Conservation (phyloP, 92 coral and sea anemone species). For the Palythoa grandis region DNA sequence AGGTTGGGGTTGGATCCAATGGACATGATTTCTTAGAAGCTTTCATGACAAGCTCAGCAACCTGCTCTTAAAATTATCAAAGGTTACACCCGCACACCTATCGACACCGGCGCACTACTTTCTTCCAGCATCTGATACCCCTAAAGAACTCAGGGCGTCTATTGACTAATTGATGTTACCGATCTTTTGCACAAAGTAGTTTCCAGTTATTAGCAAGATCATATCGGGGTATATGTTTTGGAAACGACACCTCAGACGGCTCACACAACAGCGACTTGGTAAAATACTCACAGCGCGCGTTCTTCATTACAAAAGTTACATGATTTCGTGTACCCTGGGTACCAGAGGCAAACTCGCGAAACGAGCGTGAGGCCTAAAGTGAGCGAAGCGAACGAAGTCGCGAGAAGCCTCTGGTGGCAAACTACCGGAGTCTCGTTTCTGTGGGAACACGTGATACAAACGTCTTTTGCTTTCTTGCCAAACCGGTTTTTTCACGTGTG, state of each 20-base stretch:
- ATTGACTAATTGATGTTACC: constrained; percentile 41
- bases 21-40: too few species aligned
- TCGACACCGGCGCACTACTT: constrained; percentile 36
- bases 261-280: constrained; percentile 23
- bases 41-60: background rate
- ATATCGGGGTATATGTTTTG: constrained; percentile 50
- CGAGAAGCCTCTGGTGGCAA: too few species aligned
- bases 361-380: too few species aligned
- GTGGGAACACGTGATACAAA: too few species aligned
- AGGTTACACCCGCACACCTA: constrained; percentile 41
- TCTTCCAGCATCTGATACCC: background rate
- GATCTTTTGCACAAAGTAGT: constrained; percentile 50
- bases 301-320: constrained; percentile 47
- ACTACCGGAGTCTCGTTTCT: too few species aligned
- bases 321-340: too few species aligned
- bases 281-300: constrained; percentile 2
- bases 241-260: constrained; percentile 54
- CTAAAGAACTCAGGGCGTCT: constrained; percentile 32
- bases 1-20: constrained; percentile 34
- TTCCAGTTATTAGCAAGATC: constrained; percentile 57
- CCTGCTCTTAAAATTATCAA: constrained; percentile 52
- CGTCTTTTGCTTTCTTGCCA: too few species aligned
- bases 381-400: too few species aligned
- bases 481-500: too few species aligned
- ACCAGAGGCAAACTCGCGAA: too few species aligned